phyloP scores from a whole-genome alignment of 2,113 vertebrate species.

The Ariopsis seemanni region DNA sequence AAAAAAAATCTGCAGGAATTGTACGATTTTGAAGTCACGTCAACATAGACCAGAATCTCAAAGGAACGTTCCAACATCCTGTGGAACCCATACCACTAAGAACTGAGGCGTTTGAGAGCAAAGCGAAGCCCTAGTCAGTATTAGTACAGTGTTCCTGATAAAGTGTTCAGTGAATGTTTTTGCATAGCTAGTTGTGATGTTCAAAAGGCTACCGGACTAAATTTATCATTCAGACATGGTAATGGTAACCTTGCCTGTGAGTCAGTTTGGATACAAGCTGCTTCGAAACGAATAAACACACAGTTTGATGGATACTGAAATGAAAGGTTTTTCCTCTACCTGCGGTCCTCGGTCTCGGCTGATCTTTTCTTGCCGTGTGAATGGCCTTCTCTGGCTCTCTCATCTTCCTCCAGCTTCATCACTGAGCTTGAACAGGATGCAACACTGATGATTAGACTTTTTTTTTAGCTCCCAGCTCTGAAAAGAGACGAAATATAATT shows the following conservation, averaged over 20 bases:
- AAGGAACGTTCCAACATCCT: background rate
- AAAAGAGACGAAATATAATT: background rate
- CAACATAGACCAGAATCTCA: background rate
- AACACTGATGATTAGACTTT: background rate
- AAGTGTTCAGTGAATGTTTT: background rate
- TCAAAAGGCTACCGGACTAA: background rate
- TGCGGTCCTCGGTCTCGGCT: background rate
- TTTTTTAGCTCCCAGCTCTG: background rate
- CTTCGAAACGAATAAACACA: background rate
- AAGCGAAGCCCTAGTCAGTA: background rate
- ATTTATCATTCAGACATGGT: background rate
- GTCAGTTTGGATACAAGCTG: background rate
- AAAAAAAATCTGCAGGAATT: background rate
- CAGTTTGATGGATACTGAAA: background rate
- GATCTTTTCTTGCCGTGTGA: slow-evolving; percentile 13
- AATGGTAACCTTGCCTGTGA: background rate
- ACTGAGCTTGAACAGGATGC: background rate
- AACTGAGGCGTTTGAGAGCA: background rate
- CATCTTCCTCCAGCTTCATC: slow-evolving; percentile 38
- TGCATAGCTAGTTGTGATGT: background rate
- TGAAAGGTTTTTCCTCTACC: slow-evolving; percentile 1
- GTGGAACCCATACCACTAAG: background rate
- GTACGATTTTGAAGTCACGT: background rate
- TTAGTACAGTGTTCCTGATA: background rate
- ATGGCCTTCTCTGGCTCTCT: background rate